phyloP scores from a whole-genome alignment of 2,113 vertebrate genomes.

The Aegypius monachus region DNA sequence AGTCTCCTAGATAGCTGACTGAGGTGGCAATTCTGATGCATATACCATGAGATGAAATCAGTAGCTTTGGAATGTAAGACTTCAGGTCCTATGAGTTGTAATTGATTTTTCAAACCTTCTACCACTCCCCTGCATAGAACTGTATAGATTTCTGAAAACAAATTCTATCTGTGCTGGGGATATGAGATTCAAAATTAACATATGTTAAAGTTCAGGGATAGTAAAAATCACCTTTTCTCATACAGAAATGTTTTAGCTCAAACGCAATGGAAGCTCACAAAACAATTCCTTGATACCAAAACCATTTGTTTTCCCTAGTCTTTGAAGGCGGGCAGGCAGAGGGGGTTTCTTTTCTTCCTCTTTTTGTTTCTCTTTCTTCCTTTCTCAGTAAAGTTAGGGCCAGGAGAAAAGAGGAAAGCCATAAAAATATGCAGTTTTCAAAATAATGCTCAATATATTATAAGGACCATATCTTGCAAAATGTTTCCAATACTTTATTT shows the following conservation, averaged over 20 bases:
- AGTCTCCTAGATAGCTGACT: background rate
- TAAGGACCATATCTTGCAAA: background rate
- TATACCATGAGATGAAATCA: background rate
- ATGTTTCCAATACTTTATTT: background rate
- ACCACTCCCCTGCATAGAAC: background rate
- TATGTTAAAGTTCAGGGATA: background rate
- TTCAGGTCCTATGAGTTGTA: background rate
- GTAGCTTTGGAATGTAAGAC: background rate
- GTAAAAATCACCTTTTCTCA: background rate
- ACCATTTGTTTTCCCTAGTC: background rate
- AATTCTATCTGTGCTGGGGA: background rate
- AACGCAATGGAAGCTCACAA: background rate
- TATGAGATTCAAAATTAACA: background rate
- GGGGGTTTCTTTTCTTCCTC: background rate
- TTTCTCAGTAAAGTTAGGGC: background rate
- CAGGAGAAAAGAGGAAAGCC: background rate
- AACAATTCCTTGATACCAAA: background rate
- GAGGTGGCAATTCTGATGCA: background rate
- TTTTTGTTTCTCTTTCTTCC: background rate
- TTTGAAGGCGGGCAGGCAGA: rapidly evolving
- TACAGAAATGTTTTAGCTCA: background rate
- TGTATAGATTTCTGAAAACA: background rate
- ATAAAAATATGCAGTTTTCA: background rate
- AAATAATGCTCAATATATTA: background rate
- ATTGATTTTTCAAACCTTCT: background rate